phyloP scores from a whole-genome alignment of 2,113 vertebrate genomes.

The Clarias magur region DNA sequence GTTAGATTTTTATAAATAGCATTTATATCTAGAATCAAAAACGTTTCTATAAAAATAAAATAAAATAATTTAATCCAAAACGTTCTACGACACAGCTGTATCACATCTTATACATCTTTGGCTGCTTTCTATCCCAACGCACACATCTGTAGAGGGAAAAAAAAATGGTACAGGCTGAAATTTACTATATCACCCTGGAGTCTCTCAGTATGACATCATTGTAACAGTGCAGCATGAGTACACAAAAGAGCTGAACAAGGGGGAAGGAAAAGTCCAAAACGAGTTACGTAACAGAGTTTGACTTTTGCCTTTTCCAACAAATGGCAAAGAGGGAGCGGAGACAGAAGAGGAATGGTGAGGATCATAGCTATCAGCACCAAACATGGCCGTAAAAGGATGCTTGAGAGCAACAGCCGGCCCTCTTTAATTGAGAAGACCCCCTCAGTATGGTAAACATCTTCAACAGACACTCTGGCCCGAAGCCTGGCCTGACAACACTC shows the following conservation, averaged over 20 bases:
- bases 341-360: conserved; percentile 63
- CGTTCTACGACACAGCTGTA: conserved; percentile 14
- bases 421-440: conserved; percentile 60
- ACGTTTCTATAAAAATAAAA: conserved; percentile 1
- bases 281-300: conserved; percentile 65
- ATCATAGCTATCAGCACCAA: conserved; percentile 73
- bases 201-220: conserved; percentile 42
- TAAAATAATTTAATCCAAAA: not conserved
- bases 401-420: conserved; percentile 56
- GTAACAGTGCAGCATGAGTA: conserved; percentile 49
- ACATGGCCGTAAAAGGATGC: conserved; percentile 70
- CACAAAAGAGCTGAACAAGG: conserved; percentile 58
- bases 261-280: conserved; percentile 47
- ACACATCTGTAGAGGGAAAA: conserved; percentile 3
- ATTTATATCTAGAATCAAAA: not conserved
- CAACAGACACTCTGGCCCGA: conserved; percentile 57
- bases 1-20: not conserved
- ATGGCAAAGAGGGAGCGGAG: conserved; percentile 57
- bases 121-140: not conserved
- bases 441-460: conserved; percentile 74
- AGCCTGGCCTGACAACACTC: conserved; percentile 68
- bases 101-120: conserved; percentile 2
- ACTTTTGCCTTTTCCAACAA: conserved; percentile 76
- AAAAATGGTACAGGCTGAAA: conserved; percentile 16
- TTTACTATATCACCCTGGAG: conserved; percentile 25